phyloP scores from a whole-genome alignment of 37 sponge, comb jelly and placozoan species.

The Haliclona indistincta region DNA sequence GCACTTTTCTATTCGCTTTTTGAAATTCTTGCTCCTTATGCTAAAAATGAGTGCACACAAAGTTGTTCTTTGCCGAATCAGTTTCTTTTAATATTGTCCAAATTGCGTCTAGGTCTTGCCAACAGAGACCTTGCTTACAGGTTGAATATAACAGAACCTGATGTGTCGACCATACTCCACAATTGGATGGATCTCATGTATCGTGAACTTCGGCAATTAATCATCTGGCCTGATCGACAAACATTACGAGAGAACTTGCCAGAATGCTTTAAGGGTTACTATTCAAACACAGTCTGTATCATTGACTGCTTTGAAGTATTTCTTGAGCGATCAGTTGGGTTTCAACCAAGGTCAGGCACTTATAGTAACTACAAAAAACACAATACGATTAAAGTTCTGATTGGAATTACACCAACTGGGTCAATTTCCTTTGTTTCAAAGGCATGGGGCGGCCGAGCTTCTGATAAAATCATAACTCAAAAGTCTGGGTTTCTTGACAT shows the following conservation, averaged over 20 bases:
- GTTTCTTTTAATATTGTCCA: neutral
- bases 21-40: too few relatives aligned
- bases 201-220: neutral
- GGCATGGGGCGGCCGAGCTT: constrained; percentile 21
- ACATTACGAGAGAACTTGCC: constrained; percentile 5
- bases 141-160: neutral
- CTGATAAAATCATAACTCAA: constrained; percentile 19
- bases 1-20: too few relatives aligned
- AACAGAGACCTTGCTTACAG: constrained; percentile 1
- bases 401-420: constrained; percentile 36
- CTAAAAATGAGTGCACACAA: too few relatives aligned
- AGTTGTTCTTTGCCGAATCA: neutral
- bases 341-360: constrained; percentile 2
- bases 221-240: constrained; percentile 11
- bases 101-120: neutral
- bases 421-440: constrained; percentile 25
- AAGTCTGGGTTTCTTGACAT: constrained; percentile 13
- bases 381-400: constrained; percentile 44
- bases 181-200: constrained; percentile 26
- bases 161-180: constrained; percentile 11
- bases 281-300: constrained; percentile 10
- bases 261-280: neutral
- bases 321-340: constrained; percentile 10
- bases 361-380: constrained; percentile 34
- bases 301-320: constrained; percentile 43